Evolutionary conservation across 2,888 invertebrate genomes (phyloP).

Genomic region (Notodromas monacha): DNA sequence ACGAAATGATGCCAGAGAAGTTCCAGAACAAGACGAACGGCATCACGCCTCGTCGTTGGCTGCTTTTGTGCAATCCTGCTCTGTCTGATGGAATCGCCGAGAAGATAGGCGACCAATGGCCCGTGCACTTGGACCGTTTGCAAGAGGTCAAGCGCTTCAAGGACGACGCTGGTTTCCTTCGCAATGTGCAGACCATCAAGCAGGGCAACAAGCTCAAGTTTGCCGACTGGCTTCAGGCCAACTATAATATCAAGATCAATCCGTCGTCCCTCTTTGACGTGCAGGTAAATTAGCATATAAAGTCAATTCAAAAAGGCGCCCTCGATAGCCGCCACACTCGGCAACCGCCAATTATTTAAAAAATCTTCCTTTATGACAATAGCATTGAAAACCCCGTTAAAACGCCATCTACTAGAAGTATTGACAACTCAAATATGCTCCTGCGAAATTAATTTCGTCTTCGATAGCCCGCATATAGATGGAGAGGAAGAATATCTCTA

Average conservation of each 20-base stretch:
- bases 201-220: conserved; percentile 86
- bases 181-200: conserved; percentile 69
- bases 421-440: too few species aligned
- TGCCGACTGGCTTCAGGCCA: conserved; percentile 47
- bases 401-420: too few species aligned
- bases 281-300: too few species aligned
- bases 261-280: conserved; percentile 89
- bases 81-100: conserved; percentile 80
- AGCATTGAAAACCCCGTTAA: too few species aligned
- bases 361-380: too few species aligned
- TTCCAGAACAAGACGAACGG: conserved; percentile 99
- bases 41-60: conserved; percentile 91
- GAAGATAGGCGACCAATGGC: conserved; percentile 93
- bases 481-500: too few species aligned
- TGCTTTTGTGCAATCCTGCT: conserved; percentile 81
- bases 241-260: conserved; percentile 62
- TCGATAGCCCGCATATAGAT: too few species aligned
- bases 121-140: conserved; percentile 59
- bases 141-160: conserved; percentile 45
- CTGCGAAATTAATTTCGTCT: too few species aligned
- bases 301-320: too few species aligned
- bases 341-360: too few species aligned
- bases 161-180: conserved; percentile 58
- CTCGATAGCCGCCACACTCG: too few species aligned
- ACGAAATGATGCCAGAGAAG: conserved; percentile 65